Evolutionary conservation across 2,888 invertebrate genomes (phyloP).

Genomic region (Conops quadrifasciatus): DNA sequence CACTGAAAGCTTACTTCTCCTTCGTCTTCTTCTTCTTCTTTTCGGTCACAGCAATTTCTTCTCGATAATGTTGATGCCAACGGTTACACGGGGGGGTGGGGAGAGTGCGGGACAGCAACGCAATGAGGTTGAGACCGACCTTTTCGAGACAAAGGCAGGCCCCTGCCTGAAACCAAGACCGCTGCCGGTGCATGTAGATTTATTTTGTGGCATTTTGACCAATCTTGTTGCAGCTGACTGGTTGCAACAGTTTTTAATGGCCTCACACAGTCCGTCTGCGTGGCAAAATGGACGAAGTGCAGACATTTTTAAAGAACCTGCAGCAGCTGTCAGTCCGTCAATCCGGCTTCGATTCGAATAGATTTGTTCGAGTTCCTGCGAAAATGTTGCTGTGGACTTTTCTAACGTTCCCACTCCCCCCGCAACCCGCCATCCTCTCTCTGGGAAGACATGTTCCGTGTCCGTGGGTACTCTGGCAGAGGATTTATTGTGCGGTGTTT

Average conservation of each 20-base stretch:
- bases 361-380: not conserved
- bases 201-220: conserved; percentile 24
- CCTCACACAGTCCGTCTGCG: not conserved
- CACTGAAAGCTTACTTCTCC: not conserved
- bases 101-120: too few relatives aligned
- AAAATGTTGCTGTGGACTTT: not conserved
- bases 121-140: too few relatives aligned
- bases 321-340: not conserved
- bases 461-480: not conserved
- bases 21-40: not conserved
- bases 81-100: not conserved
- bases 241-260: conserved; percentile 20
- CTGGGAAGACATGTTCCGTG: not conserved
- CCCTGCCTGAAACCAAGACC: too few relatives aligned
- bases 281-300: conserved; percentile 16
- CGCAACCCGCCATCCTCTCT: too few relatives aligned
- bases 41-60: too few relatives aligned
- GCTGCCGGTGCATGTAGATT: conserved; percentile 11
- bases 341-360: not conserved
- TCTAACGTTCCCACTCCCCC: not conserved
- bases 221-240: conserved; percentile 17
- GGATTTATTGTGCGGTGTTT: conserved; percentile 26
- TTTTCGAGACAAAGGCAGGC: not conserved
- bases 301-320: conserved; percentile 9
- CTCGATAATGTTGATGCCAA: not conserved